Conservation (phyloP, 2,888 invertebrate species). For the Schizaphis graminum region DNA sequence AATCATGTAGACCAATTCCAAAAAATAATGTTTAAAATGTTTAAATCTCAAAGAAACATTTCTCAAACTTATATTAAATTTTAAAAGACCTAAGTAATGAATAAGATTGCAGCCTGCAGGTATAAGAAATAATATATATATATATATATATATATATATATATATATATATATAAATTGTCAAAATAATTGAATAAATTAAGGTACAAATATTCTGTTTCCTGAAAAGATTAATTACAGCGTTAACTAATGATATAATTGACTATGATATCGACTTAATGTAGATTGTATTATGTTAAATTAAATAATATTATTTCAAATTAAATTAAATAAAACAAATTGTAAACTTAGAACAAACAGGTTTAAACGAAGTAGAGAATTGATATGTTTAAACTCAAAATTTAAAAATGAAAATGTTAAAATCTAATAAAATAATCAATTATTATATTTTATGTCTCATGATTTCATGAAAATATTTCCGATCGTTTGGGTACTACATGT, state of each 20-base stretch:
- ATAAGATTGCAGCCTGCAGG: not conserved
- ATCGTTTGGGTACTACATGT: not conserved
- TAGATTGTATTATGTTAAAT: not conserved
- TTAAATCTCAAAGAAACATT: not conserved
- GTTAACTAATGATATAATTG: not conserved
- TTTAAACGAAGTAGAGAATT: too few relatives aligned
- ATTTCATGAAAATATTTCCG: not conserved
- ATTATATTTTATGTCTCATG: not conserved
- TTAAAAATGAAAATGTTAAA: too few relatives aligned
- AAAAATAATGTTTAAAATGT: not conserved
- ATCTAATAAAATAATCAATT: not conserved
- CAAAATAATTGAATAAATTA: not conserved
- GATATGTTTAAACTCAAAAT: too few relatives aligned
- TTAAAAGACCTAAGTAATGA: not conserved
- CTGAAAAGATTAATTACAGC: not conserved
- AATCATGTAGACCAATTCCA: not conserved
- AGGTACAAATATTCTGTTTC: not conserved
- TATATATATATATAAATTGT: not conserved
- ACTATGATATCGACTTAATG: not conserved
- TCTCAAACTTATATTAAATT: not conserved
- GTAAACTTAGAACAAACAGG: not conserved
- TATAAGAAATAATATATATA: not conserved
- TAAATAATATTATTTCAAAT: not conserved
- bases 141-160: too few relatives aligned
- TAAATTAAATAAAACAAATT: not conserved